Conservation (phyloP, 2,113 vertebrate genomes). For the Sardina pilchardus region DNA sequence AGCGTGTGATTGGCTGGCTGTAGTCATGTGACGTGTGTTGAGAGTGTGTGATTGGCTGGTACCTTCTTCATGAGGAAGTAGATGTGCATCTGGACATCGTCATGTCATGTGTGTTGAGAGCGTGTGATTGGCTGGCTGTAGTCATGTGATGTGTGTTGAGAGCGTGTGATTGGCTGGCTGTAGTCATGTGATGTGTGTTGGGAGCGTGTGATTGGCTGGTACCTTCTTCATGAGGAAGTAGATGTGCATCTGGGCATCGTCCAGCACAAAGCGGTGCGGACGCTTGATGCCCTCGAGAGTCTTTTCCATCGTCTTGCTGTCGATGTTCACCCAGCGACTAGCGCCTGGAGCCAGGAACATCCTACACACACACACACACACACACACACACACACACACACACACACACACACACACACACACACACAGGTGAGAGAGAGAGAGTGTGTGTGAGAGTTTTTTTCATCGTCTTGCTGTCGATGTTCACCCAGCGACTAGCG, state of each 20-base stretch:
- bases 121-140: too few relatives aligned
- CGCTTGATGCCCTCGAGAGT: conserved; percentile 81
- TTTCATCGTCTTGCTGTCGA: too few relatives aligned
- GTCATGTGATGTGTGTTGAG: too few relatives aligned
- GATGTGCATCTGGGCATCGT: conserved; percentile 91
- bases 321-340: conserved; percentile 88
- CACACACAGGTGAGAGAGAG: too few relatives aligned
- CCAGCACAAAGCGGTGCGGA: conserved; percentile 88
- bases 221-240: conserved; percentile 99
- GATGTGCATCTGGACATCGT: too few relatives aligned
- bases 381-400: neutral
- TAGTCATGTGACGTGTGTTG: too few relatives aligned
- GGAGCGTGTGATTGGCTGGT: conserved; percentile 20
- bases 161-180: too few relatives aligned
- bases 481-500: too few relatives aligned
- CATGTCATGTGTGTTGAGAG: too few relatives aligned
- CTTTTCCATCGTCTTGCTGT: conserved; percentile 91
- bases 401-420: neutral
- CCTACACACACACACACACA: conserved; percentile 61
- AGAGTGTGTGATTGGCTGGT: too few relatives aligned
- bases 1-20: conserved; percentile 15
- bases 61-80: too few relatives aligned
- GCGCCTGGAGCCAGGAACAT: conserved; percentile 91
- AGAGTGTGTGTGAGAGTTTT: too few relatives aligned
- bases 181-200: neutral